These are phyloP conservation scores for Smithornis capensis DNA, from an alignment of 2,113 vertebrate genomes.

Conservation along the genomic window DNA sequence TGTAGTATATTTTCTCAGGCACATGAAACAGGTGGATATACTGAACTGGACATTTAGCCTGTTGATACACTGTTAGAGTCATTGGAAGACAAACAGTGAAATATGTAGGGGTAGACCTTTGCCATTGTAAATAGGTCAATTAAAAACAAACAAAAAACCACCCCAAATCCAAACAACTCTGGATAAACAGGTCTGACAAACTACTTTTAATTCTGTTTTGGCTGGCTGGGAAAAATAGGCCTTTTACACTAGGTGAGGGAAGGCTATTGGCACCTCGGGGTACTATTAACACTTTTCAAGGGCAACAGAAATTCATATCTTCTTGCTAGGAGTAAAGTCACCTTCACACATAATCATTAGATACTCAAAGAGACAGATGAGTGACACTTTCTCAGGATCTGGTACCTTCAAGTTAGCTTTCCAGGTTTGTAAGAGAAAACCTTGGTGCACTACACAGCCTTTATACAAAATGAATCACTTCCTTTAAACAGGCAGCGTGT, in stretches of 20 bases:
- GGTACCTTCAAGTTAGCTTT: neutral
- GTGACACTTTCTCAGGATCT: neutral
- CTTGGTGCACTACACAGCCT: neutral
- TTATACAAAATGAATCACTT: fast-evolving
- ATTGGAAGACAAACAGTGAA: neutral
- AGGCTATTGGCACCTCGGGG: neutral
- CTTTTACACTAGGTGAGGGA: neutral
- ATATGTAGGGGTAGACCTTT: neutral
- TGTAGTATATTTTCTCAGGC: neutral
- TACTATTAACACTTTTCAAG: neutral
- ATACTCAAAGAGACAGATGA: neutral
- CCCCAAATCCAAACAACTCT: neutral
- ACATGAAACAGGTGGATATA: neutral
- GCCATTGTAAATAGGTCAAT: neutral
- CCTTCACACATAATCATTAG: neutral
- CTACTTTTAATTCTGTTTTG: neutral
- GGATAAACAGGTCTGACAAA: neutral
- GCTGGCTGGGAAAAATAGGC: neutral
- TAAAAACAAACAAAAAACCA: neutral
- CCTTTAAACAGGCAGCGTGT: fast-evolving
- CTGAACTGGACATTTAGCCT: neutral
- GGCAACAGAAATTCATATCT: neutral
- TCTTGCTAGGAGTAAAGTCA: neutral
- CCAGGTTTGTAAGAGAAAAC: neutral
- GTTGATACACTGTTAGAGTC: neutral